Base-by-base conservation (phyloP, 2,113 vertebrate genomes). In the Phyllostomus hastatus region DNA sequence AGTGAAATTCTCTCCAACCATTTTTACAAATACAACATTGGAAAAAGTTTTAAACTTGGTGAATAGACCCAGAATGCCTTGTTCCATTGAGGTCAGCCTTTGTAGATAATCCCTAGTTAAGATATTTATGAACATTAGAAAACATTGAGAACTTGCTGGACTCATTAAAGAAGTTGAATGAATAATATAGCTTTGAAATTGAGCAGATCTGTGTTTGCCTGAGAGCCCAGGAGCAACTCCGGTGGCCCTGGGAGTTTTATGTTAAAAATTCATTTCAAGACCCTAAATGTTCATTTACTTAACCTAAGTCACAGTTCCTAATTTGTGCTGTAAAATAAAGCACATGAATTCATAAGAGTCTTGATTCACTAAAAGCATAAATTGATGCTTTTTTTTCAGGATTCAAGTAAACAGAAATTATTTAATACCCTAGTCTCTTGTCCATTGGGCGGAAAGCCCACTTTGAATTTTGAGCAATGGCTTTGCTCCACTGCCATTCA, bases 401-500 rank as follows among this genome's bases (percentile, higher is more conserved):
- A 90, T 80, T 35, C 9, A 73, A 82, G 8, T 67, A 35, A 41
- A 41, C 1, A 50, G 48, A 75, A 87, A 91, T 52, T 86, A 64
- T 59, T 67, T 93, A 76, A 87, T 43, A 66, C 10, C 43, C 8
- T 16, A 20, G 10, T 50, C 15, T 85, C 9, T 54, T 75, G 17
- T 85, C 22, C 73, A 0, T 88, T 6, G 54, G 92, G 35, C 41
- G 78, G 14, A 92, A 92, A 64, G 75, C 38, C 35, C 38, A 48
- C 10, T 84, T 57, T 69, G 57, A 75, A n/a, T 82, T 96, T 81
- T 92, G 84, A 87, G 12, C 31, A 82, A 48, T 54, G 69, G 54
- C n/a, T 64, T 57, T 90, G 46, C 57, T 96, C 66, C 41, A 79
- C 11, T 92, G 33, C 90, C 75, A 76, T 92, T 90, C 87, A 92